Conservation (phyloP, 2,113 vertebrate species). For the Nibea albiflora region DNA sequence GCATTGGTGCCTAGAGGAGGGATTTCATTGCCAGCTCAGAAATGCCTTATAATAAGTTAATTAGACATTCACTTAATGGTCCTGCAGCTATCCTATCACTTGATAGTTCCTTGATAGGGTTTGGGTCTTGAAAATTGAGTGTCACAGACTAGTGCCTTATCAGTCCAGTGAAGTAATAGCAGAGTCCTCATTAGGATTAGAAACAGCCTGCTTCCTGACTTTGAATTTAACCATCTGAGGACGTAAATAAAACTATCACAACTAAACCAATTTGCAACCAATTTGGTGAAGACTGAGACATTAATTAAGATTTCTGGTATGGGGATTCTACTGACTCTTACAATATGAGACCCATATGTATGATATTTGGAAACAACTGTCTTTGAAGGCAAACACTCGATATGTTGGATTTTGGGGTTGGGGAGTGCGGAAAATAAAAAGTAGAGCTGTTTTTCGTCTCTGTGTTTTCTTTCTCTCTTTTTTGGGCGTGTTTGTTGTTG, state of each 20-base stretch:
- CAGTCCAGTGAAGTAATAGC: constrained; percentile 62
- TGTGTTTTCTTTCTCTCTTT: not conserved
- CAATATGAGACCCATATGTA: constrained; percentile 65
- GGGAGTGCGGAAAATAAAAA: not conserved
- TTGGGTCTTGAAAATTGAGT: constrained; percentile 71
- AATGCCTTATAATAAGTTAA: constrained; percentile 82
- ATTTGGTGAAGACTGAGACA: constrained; percentile 55
- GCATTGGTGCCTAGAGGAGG: constrained; percentile 75
- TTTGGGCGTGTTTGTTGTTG: not conserved
- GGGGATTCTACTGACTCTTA: constrained; percentile 36
- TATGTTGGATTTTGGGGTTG: not conserved
- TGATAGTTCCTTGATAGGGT: constrained; percentile 76
- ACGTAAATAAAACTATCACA: constrained; percentile 42
- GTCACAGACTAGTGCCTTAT: constrained; percentile 68
- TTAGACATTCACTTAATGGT: constrained; percentile 81
- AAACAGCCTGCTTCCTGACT: constrained; percentile 57
- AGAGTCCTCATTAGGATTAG: constrained; percentile 76
- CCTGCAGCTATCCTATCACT: constrained; percentile 72
- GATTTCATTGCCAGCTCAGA: constrained; percentile 78
- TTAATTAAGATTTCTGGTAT: constrained; percentile 55
- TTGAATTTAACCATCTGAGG: constrained; percentile 52
- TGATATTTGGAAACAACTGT: constrained; percentile 39
- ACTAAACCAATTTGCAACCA: constrained; percentile 56
- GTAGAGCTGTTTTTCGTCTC: not conserved
- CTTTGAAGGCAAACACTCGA: constrained; percentile 13